Evolutionary conservation across 92 coral and sea anemone species (phyloP).

Genomic region (Micromussa lordhowensis): DNA sequence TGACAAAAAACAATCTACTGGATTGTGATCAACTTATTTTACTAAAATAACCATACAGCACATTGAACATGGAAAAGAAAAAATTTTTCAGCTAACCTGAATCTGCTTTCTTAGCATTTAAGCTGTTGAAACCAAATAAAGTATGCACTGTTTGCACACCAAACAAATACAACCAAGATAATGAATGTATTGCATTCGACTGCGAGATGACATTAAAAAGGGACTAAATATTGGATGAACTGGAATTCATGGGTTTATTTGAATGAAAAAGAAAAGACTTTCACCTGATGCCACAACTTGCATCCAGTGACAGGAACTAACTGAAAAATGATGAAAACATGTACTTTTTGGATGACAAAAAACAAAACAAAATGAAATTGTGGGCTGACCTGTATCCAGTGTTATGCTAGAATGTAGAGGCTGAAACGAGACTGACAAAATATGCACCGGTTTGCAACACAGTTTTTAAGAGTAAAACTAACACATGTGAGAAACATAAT

Average conservation of each 20-base stretch:
- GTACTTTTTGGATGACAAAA: neutral
- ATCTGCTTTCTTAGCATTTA: neutral
- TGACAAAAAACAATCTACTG: too few species aligned
- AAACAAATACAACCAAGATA: neutral
- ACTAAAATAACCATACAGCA: neutral
- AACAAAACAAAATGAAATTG: neutral
- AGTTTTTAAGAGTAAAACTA: too few species aligned
- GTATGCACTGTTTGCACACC: constrained; percentile 23
- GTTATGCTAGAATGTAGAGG: neutral
- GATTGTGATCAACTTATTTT: too few species aligned
- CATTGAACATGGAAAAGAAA: neutral
- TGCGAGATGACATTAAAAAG: too few species aligned
- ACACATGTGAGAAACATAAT: too few species aligned
- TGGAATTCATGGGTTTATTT: neutral
- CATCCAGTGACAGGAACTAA: neutral
- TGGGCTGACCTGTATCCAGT: neutral
- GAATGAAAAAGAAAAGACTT: neutral
- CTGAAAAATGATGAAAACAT: neutral
- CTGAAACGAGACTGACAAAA: neutral
- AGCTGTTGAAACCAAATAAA: constrained; percentile 8
- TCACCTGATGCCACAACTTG: neutral
- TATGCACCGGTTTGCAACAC: constrained; percentile 20
- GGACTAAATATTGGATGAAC: too few species aligned
- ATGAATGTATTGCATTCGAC: neutral
- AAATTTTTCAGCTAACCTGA: constrained; percentile 4